Evolutionary conservation across 1,140 invertebrate genomes (phyloP).

Genomic region (Matsumurasca onukii): DNA sequence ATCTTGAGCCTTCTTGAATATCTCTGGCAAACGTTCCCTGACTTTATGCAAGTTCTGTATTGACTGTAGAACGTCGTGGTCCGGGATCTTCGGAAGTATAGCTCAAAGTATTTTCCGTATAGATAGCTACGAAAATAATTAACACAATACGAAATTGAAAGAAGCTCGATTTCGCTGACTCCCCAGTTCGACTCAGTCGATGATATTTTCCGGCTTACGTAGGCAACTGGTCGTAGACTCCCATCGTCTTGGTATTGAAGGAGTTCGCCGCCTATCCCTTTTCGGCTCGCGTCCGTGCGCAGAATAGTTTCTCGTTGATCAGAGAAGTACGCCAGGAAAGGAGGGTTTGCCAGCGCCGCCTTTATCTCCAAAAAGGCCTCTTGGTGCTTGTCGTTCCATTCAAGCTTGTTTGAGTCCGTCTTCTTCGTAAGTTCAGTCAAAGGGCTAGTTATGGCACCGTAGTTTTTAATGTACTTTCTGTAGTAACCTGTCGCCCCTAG

Average conservation of each 20-base stretch:
- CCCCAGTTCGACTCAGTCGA: not conserved
- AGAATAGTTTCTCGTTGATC: not conserved
- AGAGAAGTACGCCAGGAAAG: not conserved
- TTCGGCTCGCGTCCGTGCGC: not conserved
- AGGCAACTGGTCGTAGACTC: not conserved
- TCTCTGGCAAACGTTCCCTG: too few species aligned
- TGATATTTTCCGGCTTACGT: not conserved
- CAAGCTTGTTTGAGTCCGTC: too few species aligned
- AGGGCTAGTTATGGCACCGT: too few species aligned
- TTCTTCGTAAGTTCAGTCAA: too few species aligned
- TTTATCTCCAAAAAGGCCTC: not conserved
- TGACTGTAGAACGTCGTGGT: too few species aligned
- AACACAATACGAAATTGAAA: not conserved
- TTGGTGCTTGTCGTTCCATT: not conserved
- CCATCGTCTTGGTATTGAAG: not conserved
- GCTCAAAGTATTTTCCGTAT: too few species aligned
- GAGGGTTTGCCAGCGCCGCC: not conserved
- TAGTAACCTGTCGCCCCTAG: not conserved
- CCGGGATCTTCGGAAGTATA: too few species aligned
- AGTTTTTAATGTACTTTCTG: too few species aligned
- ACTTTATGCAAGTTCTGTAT: too few species aligned
- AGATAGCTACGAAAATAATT: too few species aligned
- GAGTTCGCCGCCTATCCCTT: not conserved
- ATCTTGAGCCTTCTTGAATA: not conserved
- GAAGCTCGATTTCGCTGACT: conserved; percentile 2